Evolutionary conservation across 2,888 invertebrate genomes (phyloP).

Genomic region (Erannis defoliaria): DNA sequence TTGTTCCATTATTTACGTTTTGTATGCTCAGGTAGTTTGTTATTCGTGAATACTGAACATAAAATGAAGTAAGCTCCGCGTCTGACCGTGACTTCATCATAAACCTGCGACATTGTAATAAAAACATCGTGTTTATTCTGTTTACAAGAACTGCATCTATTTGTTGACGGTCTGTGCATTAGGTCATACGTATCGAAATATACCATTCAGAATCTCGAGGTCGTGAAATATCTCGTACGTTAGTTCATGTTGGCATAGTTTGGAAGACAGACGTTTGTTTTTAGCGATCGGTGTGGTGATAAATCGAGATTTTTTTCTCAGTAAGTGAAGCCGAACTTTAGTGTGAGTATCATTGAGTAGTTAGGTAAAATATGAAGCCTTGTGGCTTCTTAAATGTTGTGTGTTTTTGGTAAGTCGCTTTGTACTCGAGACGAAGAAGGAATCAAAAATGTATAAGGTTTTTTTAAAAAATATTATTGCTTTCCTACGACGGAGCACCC

Average conservation of each 20-base stretch:
- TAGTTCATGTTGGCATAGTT: neutral
- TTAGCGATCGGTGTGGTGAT: neutral
- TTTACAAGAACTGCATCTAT: slow-evolving; percentile 11
- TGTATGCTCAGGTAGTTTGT: neutral
- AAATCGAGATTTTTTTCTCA: neutral
- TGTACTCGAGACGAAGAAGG: too few species aligned
- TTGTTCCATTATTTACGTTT: too few species aligned
- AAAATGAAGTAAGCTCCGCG: slow-evolving; percentile 5
- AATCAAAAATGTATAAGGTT: too few species aligned
- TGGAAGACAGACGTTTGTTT: neutral
- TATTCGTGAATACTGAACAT: neutral
- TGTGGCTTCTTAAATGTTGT: too few species aligned
- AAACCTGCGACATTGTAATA: slow-evolving; percentile 14
- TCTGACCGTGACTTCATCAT: slow-evolving; percentile 19
- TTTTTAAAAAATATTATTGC: too few species aligned
- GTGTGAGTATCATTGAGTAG: too few species aligned
- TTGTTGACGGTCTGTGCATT: slow-evolving; percentile 7
- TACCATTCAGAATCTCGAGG: neutral
- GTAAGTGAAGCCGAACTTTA: neutral
- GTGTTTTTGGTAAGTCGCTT: too few species aligned
- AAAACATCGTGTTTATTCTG: slow-evolving; percentile 7
- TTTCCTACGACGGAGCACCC: too few species aligned
- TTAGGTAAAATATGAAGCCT: too few species aligned
- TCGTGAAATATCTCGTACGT: neutral
- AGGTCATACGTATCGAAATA: slow-evolving; percentile 11